phyloP scores from a whole-genome alignment of 2,888 invertebrate genomes.

The Apodemia hepburni region DNA sequence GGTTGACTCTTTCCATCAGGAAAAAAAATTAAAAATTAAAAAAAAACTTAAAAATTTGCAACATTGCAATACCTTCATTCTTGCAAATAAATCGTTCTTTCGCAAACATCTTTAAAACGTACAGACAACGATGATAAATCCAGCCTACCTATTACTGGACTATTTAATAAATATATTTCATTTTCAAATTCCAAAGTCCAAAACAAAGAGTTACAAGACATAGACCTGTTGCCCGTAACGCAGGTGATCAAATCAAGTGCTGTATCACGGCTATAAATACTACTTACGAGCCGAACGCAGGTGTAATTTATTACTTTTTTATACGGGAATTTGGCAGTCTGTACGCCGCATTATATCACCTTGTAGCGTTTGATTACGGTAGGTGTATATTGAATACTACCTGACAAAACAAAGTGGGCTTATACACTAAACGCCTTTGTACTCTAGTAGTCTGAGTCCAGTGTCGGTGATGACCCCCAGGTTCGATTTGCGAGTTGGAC shows the following conservation, averaged over 20 bases:
- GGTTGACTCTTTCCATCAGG: too few species aligned
- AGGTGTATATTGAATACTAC: background rate
- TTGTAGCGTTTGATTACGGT: background rate
- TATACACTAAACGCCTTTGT: too few species aligned
- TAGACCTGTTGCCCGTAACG: slow-evolving; percentile 4
- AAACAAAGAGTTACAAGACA: background rate
- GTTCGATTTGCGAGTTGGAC: too few species aligned
- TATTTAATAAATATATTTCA: background rate
- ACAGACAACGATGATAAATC: too few species aligned
- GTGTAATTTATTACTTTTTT: slow-evolving; percentile 16
- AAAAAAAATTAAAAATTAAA: too few species aligned
- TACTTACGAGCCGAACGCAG: slow-evolving; percentile 4
- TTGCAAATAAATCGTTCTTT: too few species aligned
- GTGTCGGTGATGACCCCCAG: too few species aligned
- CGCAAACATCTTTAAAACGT: too few species aligned
- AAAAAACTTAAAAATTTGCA: too few species aligned
- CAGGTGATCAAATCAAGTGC: slow-evolving; percentile 7
- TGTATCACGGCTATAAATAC: slow-evolving; percentile 12
- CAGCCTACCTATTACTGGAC: background rate
- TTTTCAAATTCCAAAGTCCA: background rate
- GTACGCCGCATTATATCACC: slow-evolving; percentile 1
- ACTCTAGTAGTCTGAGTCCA: too few species aligned
- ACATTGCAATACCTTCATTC: too few species aligned
- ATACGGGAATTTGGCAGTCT: slow-evolving; percentile 1
- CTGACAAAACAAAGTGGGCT: background rate